Conservation (phyloP, 2,113 vertebrate species). For the Pycnonotus jocosus region DNA sequence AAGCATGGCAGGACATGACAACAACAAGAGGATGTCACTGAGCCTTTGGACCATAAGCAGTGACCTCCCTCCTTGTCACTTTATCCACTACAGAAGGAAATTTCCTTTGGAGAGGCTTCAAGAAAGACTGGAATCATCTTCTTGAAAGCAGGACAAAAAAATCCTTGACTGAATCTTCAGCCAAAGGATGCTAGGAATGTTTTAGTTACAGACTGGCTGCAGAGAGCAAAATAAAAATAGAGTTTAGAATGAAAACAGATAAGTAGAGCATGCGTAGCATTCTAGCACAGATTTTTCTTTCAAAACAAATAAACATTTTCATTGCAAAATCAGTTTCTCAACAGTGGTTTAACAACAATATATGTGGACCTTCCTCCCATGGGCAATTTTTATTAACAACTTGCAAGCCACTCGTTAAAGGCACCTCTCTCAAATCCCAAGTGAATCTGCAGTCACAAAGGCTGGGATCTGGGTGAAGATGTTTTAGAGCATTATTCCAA, state of each 20-base stretch:
- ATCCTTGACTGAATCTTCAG: background rate
- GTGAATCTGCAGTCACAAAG: background rate
- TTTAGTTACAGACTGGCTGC: background rate
- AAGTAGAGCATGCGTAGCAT: background rate
- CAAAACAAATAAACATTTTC: background rate
- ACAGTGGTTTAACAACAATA: background rate
- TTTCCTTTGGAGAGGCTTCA: constrained; percentile 10
- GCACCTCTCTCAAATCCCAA: background rate
- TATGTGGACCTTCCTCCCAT: background rate
- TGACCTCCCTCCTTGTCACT: background rate
- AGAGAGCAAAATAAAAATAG: constrained; percentile 19
- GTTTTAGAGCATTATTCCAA: background rate
- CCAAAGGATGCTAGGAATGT: constrained; percentile 14
- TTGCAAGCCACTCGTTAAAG: background rate
- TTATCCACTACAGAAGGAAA: background rate
- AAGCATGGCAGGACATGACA: background rate
- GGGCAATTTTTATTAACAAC: background rate
- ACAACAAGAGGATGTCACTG: background rate
- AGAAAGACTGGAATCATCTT: background rate
- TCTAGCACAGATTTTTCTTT: background rate
- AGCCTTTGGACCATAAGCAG: background rate
- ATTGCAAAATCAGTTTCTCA: background rate
- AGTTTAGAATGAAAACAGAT: background rate
- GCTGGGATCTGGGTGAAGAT: background rate
- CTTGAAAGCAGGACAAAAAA: background rate